Evolutionary conservation across 2,113 vertebrate species (phyloP).

Genomic region (Melanostigma gelatinosum): DNA sequence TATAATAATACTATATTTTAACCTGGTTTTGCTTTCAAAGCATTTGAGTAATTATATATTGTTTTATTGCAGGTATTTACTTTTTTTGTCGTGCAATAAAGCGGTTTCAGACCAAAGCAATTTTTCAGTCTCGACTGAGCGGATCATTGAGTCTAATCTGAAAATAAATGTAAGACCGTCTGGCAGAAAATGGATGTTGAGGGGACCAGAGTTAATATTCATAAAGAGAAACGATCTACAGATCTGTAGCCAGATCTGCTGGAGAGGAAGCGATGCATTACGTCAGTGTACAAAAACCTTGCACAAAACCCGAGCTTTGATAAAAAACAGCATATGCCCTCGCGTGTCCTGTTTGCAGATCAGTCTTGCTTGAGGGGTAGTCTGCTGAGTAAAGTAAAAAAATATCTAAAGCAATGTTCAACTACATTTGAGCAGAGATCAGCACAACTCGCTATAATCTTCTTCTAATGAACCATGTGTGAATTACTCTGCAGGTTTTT

Average conservation of each 20-base stretch:
- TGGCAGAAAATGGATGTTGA: not conserved
- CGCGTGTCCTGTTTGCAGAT: slow-evolving; percentile 26
- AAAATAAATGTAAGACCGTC: not conserved
- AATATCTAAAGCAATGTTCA: slow-evolving; percentile 38
- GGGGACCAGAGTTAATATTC: not conserved
- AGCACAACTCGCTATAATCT: slow-evolving; percentile 17
- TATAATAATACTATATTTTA: not conserved
- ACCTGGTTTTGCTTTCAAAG: not conserved
- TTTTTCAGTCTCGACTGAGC: not conserved
- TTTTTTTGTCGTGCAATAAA: not conserved
- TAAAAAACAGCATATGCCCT: not conserved
- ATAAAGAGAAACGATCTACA: slow-evolving; percentile 6
- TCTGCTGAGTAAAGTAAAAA: slow-evolving; percentile 21
- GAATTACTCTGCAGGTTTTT: slow-evolving; percentile 4
- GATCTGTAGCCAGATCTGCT: not conserved
- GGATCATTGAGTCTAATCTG: not conserved
- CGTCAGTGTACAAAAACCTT: not conserved
- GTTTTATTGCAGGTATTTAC: slow-evolving; percentile 1
- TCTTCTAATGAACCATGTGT: slow-evolving; percentile 12
- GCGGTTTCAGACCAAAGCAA: not conserved
- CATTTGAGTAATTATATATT: not conserved
- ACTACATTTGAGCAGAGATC: slow-evolving; percentile 25
- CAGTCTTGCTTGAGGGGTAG: slow-evolving; percentile 24
- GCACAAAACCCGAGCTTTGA: slow-evolving; percentile 5
- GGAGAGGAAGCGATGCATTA: not conserved